Conservation (phyloP, 2,888 invertebrate genomes). For the Psylliodes chrysocephalus region DNA sequence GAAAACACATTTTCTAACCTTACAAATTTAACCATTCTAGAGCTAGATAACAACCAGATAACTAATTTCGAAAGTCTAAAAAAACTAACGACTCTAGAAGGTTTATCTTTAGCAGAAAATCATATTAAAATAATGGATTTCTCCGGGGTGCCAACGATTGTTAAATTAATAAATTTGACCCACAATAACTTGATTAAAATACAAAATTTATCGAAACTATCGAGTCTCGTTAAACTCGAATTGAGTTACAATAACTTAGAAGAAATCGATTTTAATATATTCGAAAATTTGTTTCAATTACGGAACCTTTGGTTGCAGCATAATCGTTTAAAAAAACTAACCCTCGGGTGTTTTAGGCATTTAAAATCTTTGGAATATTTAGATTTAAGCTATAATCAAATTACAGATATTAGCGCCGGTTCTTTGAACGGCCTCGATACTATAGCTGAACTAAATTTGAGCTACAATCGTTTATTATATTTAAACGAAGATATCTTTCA, state of each 20-base stretch:
- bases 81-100: constrained; percentile 17
- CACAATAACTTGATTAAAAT: constrained; percentile 21
- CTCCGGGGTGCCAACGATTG: neutral
- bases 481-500: constrained; percentile 38
- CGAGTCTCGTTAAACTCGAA: constrained; percentile 23
- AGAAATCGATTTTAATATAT: constrained; percentile 28
- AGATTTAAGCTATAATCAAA: constrained; percentile 32
- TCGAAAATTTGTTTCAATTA: constrained; percentile 16
- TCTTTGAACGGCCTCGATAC: constrained; percentile 25
- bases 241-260: constrained; percentile 28
- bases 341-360: constrained; percentile 34
- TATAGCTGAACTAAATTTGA: constrained; percentile 28
- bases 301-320: constrained; percentile 19
- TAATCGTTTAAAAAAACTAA: constrained; percentile 29
- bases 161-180: constrained; percentile 27
- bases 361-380: constrained; percentile 19
- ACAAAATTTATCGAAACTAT: constrained; percentile 23
- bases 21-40: constrained; percentile 26
- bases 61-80: constrained; percentile 17
- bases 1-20: constrained; percentile 14
- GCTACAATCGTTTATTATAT: constrained; percentile 28
- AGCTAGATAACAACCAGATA: constrained; percentile 32
- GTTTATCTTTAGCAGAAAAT: constrained; percentile 31
- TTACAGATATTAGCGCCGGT: constrained; percentile 24
- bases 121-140: constrained; percentile 26